A percentile compares a stretch with the other conserved stretches of the same genome.
phyloP scores from a whole-genome alignment of 2,797 vertebrate species.

The Masticophis lateralis region DNA sequence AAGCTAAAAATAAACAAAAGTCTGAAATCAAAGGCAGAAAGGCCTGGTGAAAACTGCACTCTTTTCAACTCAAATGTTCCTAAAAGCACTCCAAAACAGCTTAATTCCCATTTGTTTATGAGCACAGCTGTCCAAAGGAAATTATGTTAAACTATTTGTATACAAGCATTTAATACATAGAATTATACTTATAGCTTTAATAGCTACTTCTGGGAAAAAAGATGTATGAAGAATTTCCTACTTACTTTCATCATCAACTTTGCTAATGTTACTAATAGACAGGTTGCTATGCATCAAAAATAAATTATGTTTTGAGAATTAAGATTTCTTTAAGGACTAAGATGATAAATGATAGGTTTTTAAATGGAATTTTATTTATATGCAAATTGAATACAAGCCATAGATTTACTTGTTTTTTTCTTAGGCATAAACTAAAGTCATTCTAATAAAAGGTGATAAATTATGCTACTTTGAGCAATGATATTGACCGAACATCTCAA shows the following conservation, averaged over 20 bases:
- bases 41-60: not conserved
- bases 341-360: conserved; percentile 11
- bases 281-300: not conserved
- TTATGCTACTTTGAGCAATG: not conserved
- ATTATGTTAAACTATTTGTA: conserved; percentile 10
- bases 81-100: not conserved
- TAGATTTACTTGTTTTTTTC: not conserved
- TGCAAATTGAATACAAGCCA: not conserved
- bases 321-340: not conserved
- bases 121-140: conserved; percentile 12
- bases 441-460: not conserved
- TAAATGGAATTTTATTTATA: conserved; percentile 19
- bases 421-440: not conserved
- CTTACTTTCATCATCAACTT: conserved; percentile 23
- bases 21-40: not conserved
- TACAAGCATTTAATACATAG: conserved; percentile 11
- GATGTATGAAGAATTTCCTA: conserved; percentile 1
- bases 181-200: not conserved
- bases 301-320: conserved; percentile 34
- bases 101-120: conserved; percentile 8
- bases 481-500: not conserved
- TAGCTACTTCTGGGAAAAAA: conserved; percentile 8
- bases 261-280: conserved; percentile 35
- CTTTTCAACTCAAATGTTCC: not conserved
- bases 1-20: not conserved